Conservation (phyloP, 2,113 vertebrate species). For the Psilopsiagon aymara region DNA sequence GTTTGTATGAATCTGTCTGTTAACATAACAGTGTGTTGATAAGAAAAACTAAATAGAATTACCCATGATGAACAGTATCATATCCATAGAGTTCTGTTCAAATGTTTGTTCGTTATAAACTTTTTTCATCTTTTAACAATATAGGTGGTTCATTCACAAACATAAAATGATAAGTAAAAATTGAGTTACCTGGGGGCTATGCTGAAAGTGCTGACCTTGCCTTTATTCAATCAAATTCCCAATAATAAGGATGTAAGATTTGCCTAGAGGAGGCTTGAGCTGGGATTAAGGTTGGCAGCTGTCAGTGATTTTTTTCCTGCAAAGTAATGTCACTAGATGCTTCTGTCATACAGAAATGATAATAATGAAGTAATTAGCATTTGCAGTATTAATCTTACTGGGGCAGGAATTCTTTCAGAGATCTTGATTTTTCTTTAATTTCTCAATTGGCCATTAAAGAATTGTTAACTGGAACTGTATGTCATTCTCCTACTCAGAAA, state of each 20-base stretch:
- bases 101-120: not conserved
- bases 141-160: not conserved
- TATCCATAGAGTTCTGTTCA: not conserved
- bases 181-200: not conserved
- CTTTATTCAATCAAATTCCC: not conserved
- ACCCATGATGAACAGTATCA: accelerated
- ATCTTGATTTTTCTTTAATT: slow-evolving; percentile 42
- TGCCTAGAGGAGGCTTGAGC: not conserved
- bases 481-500: slow-evolving; percentile 26
- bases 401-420: slow-evolving; percentile 30
- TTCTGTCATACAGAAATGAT: slow-evolving; percentile 17
- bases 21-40: not conserved
- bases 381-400: slow-evolving; percentile 34
- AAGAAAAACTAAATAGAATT: not conserved
- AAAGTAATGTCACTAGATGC: slow-evolving; percentile 4
- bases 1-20: not conserved
- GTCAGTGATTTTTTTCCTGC: slow-evolving; percentile 21
- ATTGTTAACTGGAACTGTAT: not conserved
- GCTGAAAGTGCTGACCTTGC: not conserved
- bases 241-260: not conserved
- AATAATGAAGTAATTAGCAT: slow-evolving; percentile 28
- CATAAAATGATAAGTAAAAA: not conserved
- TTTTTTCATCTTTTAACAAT: not conserved
- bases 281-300: slow-evolving; percentile 18
- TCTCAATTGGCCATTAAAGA: slow-evolving; percentile 38